These are phyloP conservation scores for Peromyscus melanophrys DNA, from an alignment of 2,797 vertebrate species.

Conservation along the genomic window DNA sequence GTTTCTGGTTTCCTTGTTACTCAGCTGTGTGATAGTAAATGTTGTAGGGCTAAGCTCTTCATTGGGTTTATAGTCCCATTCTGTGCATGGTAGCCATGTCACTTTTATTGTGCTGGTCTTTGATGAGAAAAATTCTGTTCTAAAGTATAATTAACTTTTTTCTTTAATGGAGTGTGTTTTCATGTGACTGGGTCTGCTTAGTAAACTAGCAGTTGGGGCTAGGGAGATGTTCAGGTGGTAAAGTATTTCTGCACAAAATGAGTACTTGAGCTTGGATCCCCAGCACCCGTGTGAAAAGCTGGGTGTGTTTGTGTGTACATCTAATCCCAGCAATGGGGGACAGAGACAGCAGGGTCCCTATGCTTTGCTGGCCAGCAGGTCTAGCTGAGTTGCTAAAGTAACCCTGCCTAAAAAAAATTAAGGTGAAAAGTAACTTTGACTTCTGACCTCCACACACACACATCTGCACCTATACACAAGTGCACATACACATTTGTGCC, in stretches of 20 bases:
- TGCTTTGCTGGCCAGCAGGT: neutral
- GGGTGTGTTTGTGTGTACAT: neutral
- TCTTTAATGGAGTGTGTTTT: neutral
- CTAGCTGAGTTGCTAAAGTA: neutral
- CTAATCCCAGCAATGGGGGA: neutral
- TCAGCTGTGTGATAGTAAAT: neutral
- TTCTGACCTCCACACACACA: neutral
- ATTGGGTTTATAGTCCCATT: neutral
- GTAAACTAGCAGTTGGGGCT: neutral
- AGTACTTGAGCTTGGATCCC: neutral
- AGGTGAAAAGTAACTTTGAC: neutral
- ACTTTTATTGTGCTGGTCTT: conserved; percentile 20
- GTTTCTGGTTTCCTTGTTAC: neutral
- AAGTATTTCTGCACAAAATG: neutral
- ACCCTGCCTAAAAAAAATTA: neutral
- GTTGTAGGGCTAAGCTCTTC: neutral
- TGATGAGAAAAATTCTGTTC: neutral
- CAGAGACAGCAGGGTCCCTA: neutral
- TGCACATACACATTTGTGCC: neutral
- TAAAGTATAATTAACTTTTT: neutral
- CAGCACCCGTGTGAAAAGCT: neutral
- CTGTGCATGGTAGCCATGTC: neutral
- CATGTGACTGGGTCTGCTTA: neutral
- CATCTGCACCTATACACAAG: neutral
- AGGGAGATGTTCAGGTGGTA: neutral